A percentile compares a stretch with the other conserved stretches of the same genome.
Evolutionary conservation across 2,113 vertebrate genomes (phyloP).

Genomic region (Rhabdomys dilectus): DNA sequence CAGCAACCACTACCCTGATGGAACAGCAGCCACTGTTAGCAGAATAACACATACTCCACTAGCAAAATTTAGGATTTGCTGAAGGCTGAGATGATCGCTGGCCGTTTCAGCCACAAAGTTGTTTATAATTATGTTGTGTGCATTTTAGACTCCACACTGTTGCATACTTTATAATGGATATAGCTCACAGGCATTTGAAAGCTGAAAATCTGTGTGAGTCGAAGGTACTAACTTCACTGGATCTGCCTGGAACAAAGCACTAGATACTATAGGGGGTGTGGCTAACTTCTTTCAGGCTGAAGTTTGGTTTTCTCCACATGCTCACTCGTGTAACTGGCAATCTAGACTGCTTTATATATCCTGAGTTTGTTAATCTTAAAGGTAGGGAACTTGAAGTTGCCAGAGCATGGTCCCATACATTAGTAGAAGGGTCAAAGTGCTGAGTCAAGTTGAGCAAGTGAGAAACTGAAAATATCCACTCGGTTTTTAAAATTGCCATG

Average conservation of each 20-base stretch:
- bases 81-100: background rate
- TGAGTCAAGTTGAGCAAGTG: background rate
- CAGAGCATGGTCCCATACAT: background rate
- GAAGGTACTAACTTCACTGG: background rate
- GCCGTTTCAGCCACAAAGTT: background rate
- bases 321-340: slow-evolving; percentile 15
- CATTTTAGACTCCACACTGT: background rate
- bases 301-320: background rate
- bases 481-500: slow-evolving; percentile 39
- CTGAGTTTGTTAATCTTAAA: background rate
- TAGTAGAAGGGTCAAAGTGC: background rate
- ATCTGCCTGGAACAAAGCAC: background rate
- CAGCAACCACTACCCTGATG: too few relatives aligned
- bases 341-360: background rate
- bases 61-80: background rate
- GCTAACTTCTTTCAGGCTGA: background rate
- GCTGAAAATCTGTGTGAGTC: background rate
- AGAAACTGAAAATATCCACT: slow-evolving; percentile 4
- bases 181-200: background rate
- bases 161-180: background rate
- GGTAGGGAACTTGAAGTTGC: slow-evolving; percentile 8
- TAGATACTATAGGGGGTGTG: background rate
- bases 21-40: background rate
- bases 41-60: background rate
- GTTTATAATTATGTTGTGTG: background rate